Evolutionary conservation across 2,113 vertebrate species (phyloP).

Genomic region (Sitta europaea): DNA sequence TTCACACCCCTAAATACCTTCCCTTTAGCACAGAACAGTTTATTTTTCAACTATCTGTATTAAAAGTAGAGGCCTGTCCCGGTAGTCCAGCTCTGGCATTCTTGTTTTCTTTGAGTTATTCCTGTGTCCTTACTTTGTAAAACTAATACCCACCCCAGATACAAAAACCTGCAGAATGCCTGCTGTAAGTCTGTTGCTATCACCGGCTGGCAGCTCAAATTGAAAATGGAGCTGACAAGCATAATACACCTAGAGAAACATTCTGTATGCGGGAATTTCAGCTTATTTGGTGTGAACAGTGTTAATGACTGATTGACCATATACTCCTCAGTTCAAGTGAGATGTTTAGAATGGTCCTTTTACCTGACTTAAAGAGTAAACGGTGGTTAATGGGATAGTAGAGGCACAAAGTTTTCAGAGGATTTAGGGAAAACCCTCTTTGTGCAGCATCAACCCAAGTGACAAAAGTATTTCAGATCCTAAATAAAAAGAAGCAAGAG

Average conservation of each 20-base stretch:
- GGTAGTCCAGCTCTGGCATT: not conserved
- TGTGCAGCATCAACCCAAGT: not conserved
- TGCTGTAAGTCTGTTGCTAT: not conserved
- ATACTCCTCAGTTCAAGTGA: not conserved
- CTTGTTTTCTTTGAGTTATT: not conserved
- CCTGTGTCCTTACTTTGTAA: not conserved
- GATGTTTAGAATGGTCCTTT: not conserved
- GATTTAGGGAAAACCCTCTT: not conserved
- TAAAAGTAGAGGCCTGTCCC: not conserved
- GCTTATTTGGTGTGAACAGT: not conserved
- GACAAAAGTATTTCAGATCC: not conserved
- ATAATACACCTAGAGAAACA: not conserved
- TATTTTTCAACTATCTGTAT: not conserved
- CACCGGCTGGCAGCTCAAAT: not conserved
- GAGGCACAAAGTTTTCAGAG: not conserved
- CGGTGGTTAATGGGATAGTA: not conserved
- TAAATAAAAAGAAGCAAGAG: not conserved
- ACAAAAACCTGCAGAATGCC: not conserved
- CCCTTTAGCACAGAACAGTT: not conserved
- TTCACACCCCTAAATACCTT: not conserved
- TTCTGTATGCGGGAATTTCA: constrained; percentile 20
- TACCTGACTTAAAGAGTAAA: not conserved
- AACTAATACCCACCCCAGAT: not conserved
- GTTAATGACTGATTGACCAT: constrained; percentile 60
- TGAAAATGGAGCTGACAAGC: not conserved